Evolutionary conservation across 1,140 invertebrate species (phyloP), one percentile per base, ranked within the genome.

Genomic region (Delia radicum): DNA sequence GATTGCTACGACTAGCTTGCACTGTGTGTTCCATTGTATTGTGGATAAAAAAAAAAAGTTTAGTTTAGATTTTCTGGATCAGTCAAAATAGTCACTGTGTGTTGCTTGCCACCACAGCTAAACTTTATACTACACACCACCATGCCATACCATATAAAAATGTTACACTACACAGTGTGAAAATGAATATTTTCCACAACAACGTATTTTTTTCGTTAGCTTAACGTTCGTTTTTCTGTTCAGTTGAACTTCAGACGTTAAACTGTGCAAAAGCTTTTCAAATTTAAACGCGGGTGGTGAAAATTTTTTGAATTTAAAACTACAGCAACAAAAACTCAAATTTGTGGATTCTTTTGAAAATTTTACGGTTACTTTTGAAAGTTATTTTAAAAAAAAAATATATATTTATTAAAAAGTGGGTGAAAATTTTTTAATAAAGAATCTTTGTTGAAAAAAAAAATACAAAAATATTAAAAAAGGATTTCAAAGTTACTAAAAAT

Each of bases 241-340:
- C 75, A 76, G 75, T 76, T 73, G 18, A 76, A 76, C 73, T 48
- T 65, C 75, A 76, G 75, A 76, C 75, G 75, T 76, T 73, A 76
- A 65, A 73, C 48, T 48, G 72, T 76, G 75, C 75, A 73, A 76
- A 76, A 74, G 75, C 75, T 76, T 74, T 73, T 61, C 37, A 31
- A 28, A n/a, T 33, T 42, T n/a, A 31, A 24, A 42, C 62, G 75
- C 75, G 75, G 73, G 72, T 76, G 75, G 72, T 69, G 72, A 46
- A 55, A 31, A 61, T 6, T 5, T 7, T 37, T 37, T n/a, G n/a
- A n/a, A n/a, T n/a, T n/a, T n/a, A n/a, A n/a, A n/a, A n/a, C n/a
- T n/a, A n/a, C n/a, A 72, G 5, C 69, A 24, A n/a, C n/a, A 37
- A 72, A 65, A 2, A n/a, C 33, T 55, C 3, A 18, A 18, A 21